A percentile compares a stretch with the other conserved stretches of the same genome.
These are phyloP conservation scores for Calephelis nemesis DNA, from an alignment of 1,140 invertebrate species.

Conservation along the genomic window DNA sequence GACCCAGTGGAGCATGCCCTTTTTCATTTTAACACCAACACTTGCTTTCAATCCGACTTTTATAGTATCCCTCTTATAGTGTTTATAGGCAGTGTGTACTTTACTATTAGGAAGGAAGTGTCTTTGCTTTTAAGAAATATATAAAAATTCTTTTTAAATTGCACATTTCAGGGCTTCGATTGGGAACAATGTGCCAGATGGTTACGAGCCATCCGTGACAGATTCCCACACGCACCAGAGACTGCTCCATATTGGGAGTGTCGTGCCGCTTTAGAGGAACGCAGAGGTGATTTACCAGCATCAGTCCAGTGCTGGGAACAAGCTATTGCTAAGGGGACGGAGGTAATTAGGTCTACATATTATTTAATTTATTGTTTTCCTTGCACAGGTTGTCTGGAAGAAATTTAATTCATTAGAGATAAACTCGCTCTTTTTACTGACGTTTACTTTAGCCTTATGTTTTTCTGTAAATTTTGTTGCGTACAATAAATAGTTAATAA, in stretches of 20 bases:
- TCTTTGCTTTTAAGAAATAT: too few species aligned
- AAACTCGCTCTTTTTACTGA: too few species aligned
- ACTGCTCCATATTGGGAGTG: conserved; percentile 81
- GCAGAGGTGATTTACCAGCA: conserved; percentile 73
- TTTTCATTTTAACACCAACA: too few species aligned
- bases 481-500: too few species aligned
- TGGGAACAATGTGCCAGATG: conserved; percentile 79
- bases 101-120: too few species aligned
- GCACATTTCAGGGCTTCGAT: conserved; percentile 50
- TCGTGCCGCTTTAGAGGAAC: conserved; percentile 78
- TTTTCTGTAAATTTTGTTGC: too few species aligned
- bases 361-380: neutral
- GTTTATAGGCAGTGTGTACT: too few species aligned
- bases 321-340: conserved; percentile 78
- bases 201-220: conserved; percentile 71
- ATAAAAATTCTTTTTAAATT: neutral
- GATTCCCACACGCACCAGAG: conserved; percentile 58
- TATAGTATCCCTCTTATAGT: too few species aligned
- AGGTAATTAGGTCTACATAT: conserved; percentile 49
- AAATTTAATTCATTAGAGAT: too few species aligned
- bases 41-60: too few species aligned
- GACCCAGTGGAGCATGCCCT: too few species aligned
- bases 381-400: neutral
- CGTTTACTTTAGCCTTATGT: too few species aligned
- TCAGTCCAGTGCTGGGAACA: conserved; percentile 80